Conservation (phyloP, 2,888 invertebrate genomes). For the Cremastobaeus sp. region DNA sequence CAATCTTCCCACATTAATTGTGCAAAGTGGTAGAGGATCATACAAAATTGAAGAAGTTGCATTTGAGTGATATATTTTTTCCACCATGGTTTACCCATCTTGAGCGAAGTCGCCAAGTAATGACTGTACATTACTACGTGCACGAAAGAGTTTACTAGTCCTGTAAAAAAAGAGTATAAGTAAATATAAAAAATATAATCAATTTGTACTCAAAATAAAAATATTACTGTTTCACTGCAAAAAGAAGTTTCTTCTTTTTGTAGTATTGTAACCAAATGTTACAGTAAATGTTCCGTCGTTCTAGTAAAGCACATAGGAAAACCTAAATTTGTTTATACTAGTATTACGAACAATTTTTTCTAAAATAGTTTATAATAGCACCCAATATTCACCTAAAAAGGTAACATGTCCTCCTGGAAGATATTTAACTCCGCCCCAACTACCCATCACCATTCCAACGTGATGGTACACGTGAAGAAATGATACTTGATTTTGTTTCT, state of each 20-base stretch:
- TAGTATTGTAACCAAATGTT: too few species aligned
- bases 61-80: slow-evolving; percentile 91
- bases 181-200: too few species aligned
- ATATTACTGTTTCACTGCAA: too few species aligned
- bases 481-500: slow-evolving; percentile 88
- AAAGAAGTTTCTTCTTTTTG: too few species aligned
- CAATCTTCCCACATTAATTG: slow-evolving; percentile 80
- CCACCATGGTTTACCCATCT: slow-evolving; percentile 84
- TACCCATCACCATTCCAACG: slow-evolving; percentile 86
- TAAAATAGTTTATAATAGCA: not conserved
- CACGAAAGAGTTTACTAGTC: slow-evolving; percentile 85
- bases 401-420: slow-evolving; percentile 79
- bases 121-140: slow-evolving; percentile 91
- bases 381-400: slow-evolving; percentile 69
- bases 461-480: slow-evolving; percentile 94
- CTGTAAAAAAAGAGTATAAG: too few species aligned
- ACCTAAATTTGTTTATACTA: too few species aligned
- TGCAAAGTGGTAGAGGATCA: slow-evolving; percentile 81
- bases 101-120: slow-evolving; percentile 84
- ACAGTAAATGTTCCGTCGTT: too few species aligned
- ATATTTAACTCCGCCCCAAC: slow-evolving; percentile 83
- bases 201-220: too few species aligned
- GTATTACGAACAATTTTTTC: too few species aligned
- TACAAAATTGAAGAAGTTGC: slow-evolving; percentile 86
- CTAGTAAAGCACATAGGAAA: too few species aligned